A percentile compares a stretch with the other conserved stretches of the same genome.
phyloP scores from a whole-genome alignment of 2,888 invertebrate genomes.

The Siphonodentalium dalli region DNA sequence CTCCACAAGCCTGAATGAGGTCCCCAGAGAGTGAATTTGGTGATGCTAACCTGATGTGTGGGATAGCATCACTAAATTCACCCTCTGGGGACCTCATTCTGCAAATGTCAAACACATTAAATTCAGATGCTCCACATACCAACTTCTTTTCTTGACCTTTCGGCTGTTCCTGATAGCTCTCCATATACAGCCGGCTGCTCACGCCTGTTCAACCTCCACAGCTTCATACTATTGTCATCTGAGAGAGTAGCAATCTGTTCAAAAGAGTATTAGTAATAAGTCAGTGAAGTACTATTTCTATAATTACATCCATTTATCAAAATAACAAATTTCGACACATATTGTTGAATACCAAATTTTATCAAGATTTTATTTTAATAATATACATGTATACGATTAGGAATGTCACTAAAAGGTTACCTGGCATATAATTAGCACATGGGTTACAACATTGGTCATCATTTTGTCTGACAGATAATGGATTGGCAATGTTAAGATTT shows the following conservation, averaged over 20 bases:
- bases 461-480: no score
- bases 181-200: slow-evolving; percentile 19
- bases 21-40: no score
- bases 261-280: background rate
- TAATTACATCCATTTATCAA: background rate
- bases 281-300: background rate
- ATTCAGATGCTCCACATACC: slow-evolving; percentile 33
- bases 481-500: no score
- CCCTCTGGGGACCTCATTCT: no score
- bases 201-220: slow-evolving; percentile 42
- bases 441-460: no score
- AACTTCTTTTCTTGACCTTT: slow-evolving; percentile 40
- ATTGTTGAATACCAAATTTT: background rate
- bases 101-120: no score
- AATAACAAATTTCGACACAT: background rate
- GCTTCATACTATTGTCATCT: slow-evolving; percentile 72
- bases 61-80: no score
- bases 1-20: no score
- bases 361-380: background rate
- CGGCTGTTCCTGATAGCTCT: slow-evolving; percentile 38
- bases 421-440: no score
- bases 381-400: no score
- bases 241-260: slow-evolving; percentile 79
- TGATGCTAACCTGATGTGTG: no score
- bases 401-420: no score